Base-by-base conservation (phyloP, 1,140 invertebrate species). In the Sweltsa coloradensis region DNA sequence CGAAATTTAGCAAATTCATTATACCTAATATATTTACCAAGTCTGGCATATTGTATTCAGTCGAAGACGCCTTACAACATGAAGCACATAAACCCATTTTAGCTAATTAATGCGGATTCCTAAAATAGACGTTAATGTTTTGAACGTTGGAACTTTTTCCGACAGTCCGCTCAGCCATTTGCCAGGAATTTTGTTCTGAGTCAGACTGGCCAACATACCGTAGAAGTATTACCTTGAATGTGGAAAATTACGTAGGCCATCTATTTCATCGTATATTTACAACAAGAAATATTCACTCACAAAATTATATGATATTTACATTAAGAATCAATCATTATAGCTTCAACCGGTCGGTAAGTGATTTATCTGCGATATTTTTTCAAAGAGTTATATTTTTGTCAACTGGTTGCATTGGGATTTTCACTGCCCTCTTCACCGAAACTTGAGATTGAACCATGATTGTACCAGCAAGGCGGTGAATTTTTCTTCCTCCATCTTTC, bases 251-350 rank as follows among this genome's bases (percentile, higher is more conserved):
- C 18, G 36, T 16, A 4, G 23, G 23, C n/a, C 36, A 37, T 37
- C 23, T 22, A 5, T 4, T 37, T 37, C 18, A 45, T 18, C 34
- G 16, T 26, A 29, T 57, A 51, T 27, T 55, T 50, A 31, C 47
- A n/a, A n/a, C n/a, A n/a, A n/a, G n/a, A n/a, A n/a, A n/a, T n/a
- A n/a, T n/a, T n/a, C n/a, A n/a, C n/a, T n/a, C n/a, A n/a, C n/a
- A n/a, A n/a, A n/a, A n/a, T n/a, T n/a, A n/a, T n/a, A n/a, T n/a
- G n/a, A n/a, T n/a, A n/a, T n/a, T n/a, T n/a, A n/a, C n/a, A n/a
- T n/a, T n/a, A n/a, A n/a, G n/a, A n/a, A n/a, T n/a, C n/a, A n/a
- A n/a, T n/a, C n/a, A n/a, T n/a, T n/a, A n/a, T n/a, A n/a, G n/a
- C n/a, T n/a, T n/a, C n/a, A 1, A 39, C 43, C 40, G 49, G 49